Base-by-base conservation (phyloP, 2,113 vertebrate species). In the Echinops telfairi region DNA sequence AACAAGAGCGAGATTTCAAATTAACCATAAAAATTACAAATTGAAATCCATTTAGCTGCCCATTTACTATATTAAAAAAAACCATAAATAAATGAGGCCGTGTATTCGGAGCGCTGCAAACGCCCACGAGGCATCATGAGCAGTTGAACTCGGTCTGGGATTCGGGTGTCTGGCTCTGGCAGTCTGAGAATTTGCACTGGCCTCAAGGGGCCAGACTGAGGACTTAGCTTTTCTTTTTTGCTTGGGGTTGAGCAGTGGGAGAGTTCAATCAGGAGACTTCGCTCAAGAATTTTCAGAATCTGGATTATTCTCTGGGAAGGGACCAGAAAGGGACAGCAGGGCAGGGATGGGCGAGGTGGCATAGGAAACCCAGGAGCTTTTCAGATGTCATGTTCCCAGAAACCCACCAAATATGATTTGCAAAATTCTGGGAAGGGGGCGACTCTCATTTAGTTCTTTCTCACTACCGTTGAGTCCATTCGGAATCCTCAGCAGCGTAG, bases 1-100 rank as follows among this genome's bases (percentile, higher is more conserved):
- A 95, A 96, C 97, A 94, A 96, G 93, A 88, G 97, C 90, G 94
- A 29, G 97, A 94, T 96, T 97, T 96, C 96, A 97, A 98, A 98
- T 98, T 96, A 98, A 96, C 95, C 96, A 96, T 95, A 96, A 94
- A 97, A 92, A 88, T 93, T 86, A 95, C 79, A 33, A 95, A 96
- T 89, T 80, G 60, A 90, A 96, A 97, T 97, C 97, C 70, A 97
- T 97, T 96, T 96, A 96, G 96, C 95, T 85, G 78, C 84, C 94
- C 94, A 85, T 86, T 95, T 31, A 3, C 73, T 79, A 92, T 47
- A 15, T 91, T 85, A 86, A 93, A 93, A 94, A 22, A 25, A 97
- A 92, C 88, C 96, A 38, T 40, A 95, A 91, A 96, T 86, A 80
- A 38, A 16, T 62, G 84, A 86, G 40, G 93, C 76, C 91, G 83